phyloP scores from a whole-genome alignment of 1,140 invertebrate species.

The Daktulosphaira vitifoliae region DNA sequence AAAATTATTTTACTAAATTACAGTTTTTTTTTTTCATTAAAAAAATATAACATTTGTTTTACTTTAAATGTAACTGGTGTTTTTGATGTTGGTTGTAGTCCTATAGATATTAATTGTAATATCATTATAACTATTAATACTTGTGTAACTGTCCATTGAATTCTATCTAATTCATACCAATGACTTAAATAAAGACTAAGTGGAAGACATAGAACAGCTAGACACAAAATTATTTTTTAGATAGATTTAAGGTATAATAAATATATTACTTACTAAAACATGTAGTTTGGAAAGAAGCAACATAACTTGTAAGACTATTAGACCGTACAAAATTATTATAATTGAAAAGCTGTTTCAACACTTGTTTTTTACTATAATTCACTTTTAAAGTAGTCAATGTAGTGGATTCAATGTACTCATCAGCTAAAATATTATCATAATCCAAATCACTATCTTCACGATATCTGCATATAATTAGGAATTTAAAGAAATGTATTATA shows the following conservation, averaged over 20 bases:
- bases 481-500: too few species aligned
- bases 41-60: background rate
- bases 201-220: background rate
- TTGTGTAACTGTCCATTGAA: background rate
- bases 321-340: slow-evolving; percentile 43
- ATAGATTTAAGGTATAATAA: background rate
- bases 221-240: background rate
- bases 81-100: background rate
- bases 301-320: slow-evolving; percentile 42
- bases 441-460: slow-evolving; percentile 41
- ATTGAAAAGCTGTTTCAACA: slow-evolving; percentile 49
- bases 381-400: slow-evolving; percentile 25
- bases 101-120: slow-evolving; percentile 4
- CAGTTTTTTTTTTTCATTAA: too few species aligned
- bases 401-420: slow-evolving; percentile 27
- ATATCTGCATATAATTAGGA: slow-evolving; percentile 28
- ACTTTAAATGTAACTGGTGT: slow-evolving; percentile 27
- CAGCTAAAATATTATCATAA: slow-evolving; percentile 19
- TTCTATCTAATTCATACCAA: slow-evolving; percentile 10
- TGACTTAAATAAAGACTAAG: slow-evolving; percentile 12
- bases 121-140: background rate
- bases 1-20: too few species aligned
- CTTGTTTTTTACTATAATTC: slow-evolving; percentile 38
- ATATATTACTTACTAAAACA: slow-evolving; percentile 8
- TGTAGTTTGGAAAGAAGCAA: slow-evolving; percentile 39